Evolutionary conservation across 2,113 vertebrate genomes (phyloP), one percentile per base, ranked within the genome.

Genomic region (Saguinus midas): DNA sequence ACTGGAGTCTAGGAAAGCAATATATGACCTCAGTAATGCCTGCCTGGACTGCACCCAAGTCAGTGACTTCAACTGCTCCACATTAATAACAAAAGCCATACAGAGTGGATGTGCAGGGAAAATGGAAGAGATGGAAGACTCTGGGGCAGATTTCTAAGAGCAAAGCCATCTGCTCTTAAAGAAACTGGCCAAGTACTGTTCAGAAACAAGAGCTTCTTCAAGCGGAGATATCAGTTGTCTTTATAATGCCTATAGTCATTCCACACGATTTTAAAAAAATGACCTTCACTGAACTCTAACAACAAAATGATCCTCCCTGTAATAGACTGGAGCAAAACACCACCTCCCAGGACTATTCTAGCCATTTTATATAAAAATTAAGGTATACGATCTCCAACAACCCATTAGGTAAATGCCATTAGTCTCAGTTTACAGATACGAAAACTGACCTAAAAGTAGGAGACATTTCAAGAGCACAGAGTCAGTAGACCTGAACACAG

Each of bases 51-150:
- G 9, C 90, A 48, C 98, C 99, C 99, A 99, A 94, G 96, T 29
- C 93, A 97, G 98, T 99, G 98, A 99, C 99, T 99, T 99, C 98
- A 98, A 93, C 98, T 97, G 98, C 98, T 98, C 98, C 98, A 98
- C 98, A 98, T 99, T 48, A 96, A 98, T 98, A 98, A 97, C 93
- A 97, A 98, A 96, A 96, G 97, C 96, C 50, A 95, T 2, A 96
- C 98, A 94, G 97, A 97, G 96, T 96, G 98, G 97, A 98, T 96
- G 32, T 87, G 21, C 58, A 95, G 70, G 90, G 96, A 97, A 96
- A 98, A 96, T 9, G 96, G 76, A 95, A 94, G 58, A 95, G 79
- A 95, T 0, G 92, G 96, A 97, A 97, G 72, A 43, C 90, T 37
- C 2, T 11, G 72, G 76, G 55, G 72, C 58, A 70, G 90, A 29